Percentiles rank a stretch among this genome's conserved stretches.
These are phyloP conservation scores for Chloroclysta siterata DNA, from an alignment of 2,888 invertebrate species.

Conservation along the genomic window DNA sequence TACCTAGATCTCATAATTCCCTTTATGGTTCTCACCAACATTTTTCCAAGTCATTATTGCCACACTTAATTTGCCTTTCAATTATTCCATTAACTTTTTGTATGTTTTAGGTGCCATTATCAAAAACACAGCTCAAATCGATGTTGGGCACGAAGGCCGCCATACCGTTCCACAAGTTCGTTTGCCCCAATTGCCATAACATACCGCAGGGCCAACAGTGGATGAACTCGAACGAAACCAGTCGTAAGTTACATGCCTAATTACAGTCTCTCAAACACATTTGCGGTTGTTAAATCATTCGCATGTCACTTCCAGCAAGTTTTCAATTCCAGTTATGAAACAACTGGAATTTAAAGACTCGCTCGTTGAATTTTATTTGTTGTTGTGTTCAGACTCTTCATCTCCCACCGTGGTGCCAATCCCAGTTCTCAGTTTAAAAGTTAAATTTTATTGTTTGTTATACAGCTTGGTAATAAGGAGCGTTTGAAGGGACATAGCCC, in stretches of 20 bases:
- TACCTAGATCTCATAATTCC: too few species aligned
- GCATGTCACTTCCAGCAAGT: conserved; percentile 1
- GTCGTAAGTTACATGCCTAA: conserved; percentile 64
- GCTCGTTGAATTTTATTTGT: neutral
- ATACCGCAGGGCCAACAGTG: conserved; percentile 94
- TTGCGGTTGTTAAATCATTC: neutral
- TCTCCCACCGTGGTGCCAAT: neutral
- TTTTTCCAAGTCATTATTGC: neutral
- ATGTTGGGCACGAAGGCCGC: conserved; percentile 92
- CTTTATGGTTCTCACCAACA: neutral
- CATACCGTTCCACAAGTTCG: conserved; percentile 95
- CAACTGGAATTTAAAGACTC: neutral
- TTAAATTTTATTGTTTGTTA: neutral
- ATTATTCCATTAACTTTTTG: neutral
- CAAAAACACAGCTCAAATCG: conserved; percentile 89
- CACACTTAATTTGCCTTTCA: too few species aligned
- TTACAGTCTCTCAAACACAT: neutral
- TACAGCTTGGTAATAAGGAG: neutral
- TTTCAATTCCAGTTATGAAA: neutral
- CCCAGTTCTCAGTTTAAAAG: too few species aligned
- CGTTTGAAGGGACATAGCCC: neutral
- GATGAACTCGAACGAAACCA: conserved; percentile 90
- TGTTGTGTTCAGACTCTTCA: neutral
- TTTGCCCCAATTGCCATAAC: conserved; percentile 95
- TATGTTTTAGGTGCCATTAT: conserved; percentile 86